A percentile compares a stretch with the other conserved stretches of the same genome.
These are phyloP conservation scores for Rhegmatorhina hoffmannsi DNA, from an alignment of 2,113 vertebrate species.

Conservation along the genomic window DNA sequence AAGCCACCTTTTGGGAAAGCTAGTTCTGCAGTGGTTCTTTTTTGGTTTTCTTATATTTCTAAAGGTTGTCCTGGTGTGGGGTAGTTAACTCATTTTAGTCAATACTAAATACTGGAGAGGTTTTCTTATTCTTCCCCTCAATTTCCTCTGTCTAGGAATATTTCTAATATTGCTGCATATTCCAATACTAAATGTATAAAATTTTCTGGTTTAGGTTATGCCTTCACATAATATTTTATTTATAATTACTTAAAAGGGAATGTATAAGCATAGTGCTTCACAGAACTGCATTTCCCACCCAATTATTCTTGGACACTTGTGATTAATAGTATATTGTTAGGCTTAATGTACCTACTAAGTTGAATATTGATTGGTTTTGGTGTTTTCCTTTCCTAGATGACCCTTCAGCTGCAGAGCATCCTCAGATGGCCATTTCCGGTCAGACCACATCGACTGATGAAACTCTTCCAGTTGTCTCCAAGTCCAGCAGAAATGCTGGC, in stretches of 20 bases:
- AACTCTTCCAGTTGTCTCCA: constrained; percentile 25
- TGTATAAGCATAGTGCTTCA: background rate
- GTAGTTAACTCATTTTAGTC: background rate
- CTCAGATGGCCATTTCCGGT: constrained; percentile 65
- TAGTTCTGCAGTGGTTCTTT: background rate
- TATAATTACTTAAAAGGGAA: background rate
- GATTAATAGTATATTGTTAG: background rate
- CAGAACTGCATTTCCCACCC: background rate
- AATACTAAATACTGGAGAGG: background rate
- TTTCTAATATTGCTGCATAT: background rate
- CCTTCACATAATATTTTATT: background rate
- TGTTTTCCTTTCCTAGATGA: constrained; percentile 78
- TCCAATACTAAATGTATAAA: background rate
- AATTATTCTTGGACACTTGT: background rate
- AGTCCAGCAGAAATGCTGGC: constrained; percentile 54
- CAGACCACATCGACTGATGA: constrained; percentile 51
- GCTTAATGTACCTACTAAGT: background rate
- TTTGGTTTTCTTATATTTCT: background rate
- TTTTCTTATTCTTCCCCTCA: background rate
- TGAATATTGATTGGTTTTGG: background rate
- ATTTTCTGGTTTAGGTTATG: background rate
- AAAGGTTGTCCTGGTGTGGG: background rate
- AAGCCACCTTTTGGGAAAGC: background rate
- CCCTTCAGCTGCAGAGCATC: constrained; percentile 74
- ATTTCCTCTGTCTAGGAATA: background rate